Evolutionary conservation across 2,888 invertebrate genomes (phyloP).

Genomic region (Papilio gigon): DNA sequence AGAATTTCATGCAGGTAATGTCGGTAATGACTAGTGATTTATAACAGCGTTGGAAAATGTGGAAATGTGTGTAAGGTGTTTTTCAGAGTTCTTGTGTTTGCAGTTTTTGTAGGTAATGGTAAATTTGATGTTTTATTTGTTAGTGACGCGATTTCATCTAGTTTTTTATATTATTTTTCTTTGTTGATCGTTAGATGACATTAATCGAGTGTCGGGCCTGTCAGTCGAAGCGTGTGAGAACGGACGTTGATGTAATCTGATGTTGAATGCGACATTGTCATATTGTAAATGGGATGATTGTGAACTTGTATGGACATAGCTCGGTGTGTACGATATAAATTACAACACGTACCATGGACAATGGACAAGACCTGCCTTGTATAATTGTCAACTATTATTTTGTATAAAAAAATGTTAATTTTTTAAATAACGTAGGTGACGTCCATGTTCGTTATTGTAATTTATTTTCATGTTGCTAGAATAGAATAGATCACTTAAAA

Average conservation of each 20-base stretch:
- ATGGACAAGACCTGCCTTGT: slow-evolving; percentile 13
- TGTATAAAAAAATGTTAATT: slow-evolving; percentile 18
- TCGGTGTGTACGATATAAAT: neutral
- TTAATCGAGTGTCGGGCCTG: too few species aligned
- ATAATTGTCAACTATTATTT: slow-evolving; percentile 4
- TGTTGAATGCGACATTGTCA: neutral
- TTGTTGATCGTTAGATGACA: too few species aligned
- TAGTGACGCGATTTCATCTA: too few species aligned
- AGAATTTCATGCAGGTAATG: too few species aligned
- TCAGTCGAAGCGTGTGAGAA: neutral
- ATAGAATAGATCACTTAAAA: slow-evolving; percentile 23
- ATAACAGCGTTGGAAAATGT: too few species aligned
- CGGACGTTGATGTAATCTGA: slow-evolving; percentile 10
- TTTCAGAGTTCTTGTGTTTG: too few species aligned
- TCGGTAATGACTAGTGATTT: too few species aligned
- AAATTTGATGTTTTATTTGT: too few species aligned
- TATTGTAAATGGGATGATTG: slow-evolving; percentile 9
- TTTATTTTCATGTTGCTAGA: neutral
- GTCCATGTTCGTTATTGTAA: slow-evolving; percentile 24
- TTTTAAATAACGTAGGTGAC: slow-evolving; percentile 1
- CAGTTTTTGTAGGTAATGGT: too few species aligned
- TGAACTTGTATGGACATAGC: neutral
- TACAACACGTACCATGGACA: slow-evolving; percentile 24
- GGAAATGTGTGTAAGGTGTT: too few species aligned
- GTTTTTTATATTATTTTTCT: too few species aligned